Conservation (phyloP, 2,888 invertebrate species). For the Campoplex nolae region DNA sequence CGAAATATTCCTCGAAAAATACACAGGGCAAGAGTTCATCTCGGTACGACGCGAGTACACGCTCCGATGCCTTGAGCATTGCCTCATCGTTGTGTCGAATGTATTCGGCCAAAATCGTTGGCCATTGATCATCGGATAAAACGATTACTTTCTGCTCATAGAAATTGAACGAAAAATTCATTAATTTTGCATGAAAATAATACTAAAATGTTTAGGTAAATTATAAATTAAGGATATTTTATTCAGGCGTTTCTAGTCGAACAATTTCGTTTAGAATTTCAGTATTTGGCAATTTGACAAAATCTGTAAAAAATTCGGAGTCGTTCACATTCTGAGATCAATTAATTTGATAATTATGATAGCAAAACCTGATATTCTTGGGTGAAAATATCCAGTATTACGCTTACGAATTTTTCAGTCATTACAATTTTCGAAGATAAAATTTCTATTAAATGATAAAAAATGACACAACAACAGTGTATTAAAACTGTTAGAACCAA, state of each 20-base stretch:
- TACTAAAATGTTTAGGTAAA: background rate
- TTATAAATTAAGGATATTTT: background rate
- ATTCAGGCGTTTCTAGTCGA: background rate
- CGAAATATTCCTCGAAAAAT: constrained; percentile 96
- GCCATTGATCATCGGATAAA: constrained; percentile 93
- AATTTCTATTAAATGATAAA: no score
- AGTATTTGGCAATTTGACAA: background rate
- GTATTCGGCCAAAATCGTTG: constrained; percentile 94
- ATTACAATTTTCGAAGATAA: no score
- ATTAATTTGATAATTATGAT: no score
- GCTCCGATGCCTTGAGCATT: constrained; percentile 94
- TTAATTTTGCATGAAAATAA: constrained; percentile 1
- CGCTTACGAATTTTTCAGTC: no score
- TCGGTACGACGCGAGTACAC: constrained; percentile 92
- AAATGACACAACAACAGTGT: no score
- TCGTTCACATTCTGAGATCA: no score
- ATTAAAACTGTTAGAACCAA: no score
- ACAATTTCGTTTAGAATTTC: background rate
- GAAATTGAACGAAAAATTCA: constrained; percentile 31
- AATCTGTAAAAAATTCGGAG: no score
- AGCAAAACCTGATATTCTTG: no score
- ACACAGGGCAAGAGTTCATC: constrained; percentile 96
- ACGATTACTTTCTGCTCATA: constrained; percentile 88
- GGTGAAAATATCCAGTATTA: no score
- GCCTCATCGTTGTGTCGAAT: constrained; percentile 97